These are phyloP conservation scores for Cheilosia grossa DNA, from an alignment of 2,888 invertebrate species.

Conservation along the genomic window DNA sequence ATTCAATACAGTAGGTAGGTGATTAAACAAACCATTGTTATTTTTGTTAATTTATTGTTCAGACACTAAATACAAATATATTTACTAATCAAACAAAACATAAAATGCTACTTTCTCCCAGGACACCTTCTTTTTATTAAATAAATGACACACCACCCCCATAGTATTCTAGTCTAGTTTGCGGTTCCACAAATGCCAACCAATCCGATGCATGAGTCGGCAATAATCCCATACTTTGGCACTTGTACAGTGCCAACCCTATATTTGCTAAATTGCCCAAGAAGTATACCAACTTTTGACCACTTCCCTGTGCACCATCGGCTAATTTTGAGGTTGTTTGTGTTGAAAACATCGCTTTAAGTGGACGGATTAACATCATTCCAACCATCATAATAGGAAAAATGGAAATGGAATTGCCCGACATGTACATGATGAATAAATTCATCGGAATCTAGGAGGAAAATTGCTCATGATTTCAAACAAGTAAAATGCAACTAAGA, in stretches of 20 bases:
- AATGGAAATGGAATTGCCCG: conserved; percentile 99
- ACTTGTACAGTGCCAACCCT: conserved; percentile 96
- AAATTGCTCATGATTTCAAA: not conserved
- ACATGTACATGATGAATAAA: conserved; percentile 99
- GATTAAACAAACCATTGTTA: not conserved
- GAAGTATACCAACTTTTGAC: conserved; percentile 96
- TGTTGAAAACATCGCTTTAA: conserved; percentile 96
- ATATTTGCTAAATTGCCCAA: conserved; percentile 97
- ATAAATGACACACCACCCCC: conserved; percentile 91
- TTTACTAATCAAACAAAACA: conserved; percentile 68
- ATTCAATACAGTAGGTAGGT: not conserved
- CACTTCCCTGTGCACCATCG: conserved; percentile 94
- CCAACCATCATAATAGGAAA: conserved; percentile 99
- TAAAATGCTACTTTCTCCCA: conserved; percentile 24
- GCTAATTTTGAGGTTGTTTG: conserved; percentile 96
- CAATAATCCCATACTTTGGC: conserved; percentile 98
- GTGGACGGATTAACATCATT: conserved; percentile 98
- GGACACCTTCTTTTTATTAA: conserved; percentile 75
- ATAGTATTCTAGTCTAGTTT: conserved; percentile 91
- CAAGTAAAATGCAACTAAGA: no score
- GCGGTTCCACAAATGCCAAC: conserved; percentile 98
- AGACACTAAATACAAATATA: conserved; percentile 49
- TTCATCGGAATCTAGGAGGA: conserved; percentile 94
- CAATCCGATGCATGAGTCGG: conserved; percentile 99
- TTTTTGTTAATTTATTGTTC: conserved; percentile 30